Base-by-base conservation (phyloP, 2,888 invertebrate genomes). In the Trissonchulus latispiculum region DNA sequence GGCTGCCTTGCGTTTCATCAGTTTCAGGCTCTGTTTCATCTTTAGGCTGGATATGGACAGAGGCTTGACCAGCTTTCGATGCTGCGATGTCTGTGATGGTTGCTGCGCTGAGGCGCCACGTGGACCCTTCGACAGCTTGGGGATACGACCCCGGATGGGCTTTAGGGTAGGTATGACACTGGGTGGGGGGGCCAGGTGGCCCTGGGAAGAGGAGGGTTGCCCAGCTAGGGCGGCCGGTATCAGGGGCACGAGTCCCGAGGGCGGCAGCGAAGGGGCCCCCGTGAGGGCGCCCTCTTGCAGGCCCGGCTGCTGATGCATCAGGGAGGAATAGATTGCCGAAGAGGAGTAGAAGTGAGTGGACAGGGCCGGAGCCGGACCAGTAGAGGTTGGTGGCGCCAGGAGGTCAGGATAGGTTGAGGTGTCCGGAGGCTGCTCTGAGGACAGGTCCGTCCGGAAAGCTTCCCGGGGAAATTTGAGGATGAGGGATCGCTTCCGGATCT, bases 401-500 rank as follows among this genome's bases (percentile, higher is more conserved):
- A 48, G 8, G 23, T 48, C 48, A n/a, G n/a, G n/a, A n/a, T n/a
- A n/a, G n/a, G n/a, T n/a, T n/a, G n/a, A n/a, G n/a, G n/a, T n/a
- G n/a, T n/a, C n/a, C n/a, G n/a, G n/a, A n/a, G n/a, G n/a, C n/a
- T n/a, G n/a, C n/a, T n/a, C n/a, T n/a, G n/a, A n/a, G n/a, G n/a
- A n/a, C n/a, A n/a, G n/a, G 48, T 8, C 23, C 8, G 48, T 48
- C 23, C 23, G 8, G 8, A 48, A 48, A 23, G 8, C 23, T 48
- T 48, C 48, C 48, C 23, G 8, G 8, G 8, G 8, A 48, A 48
- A 48, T 86, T 89, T 93, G 75, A 90, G 86, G 76, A 91, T 84
- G 72, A 93, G 83, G 0, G 91, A 89, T 71, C 91, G 89, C n/a
- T 73, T 33, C 36, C 69, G 67, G 28, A 77, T 68, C 32, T 73